These are phyloP conservation scores for Heliothis peltigera DNA, from an alignment of 2,888 invertebrate genomes.

Conservation along the genomic window DNA sequence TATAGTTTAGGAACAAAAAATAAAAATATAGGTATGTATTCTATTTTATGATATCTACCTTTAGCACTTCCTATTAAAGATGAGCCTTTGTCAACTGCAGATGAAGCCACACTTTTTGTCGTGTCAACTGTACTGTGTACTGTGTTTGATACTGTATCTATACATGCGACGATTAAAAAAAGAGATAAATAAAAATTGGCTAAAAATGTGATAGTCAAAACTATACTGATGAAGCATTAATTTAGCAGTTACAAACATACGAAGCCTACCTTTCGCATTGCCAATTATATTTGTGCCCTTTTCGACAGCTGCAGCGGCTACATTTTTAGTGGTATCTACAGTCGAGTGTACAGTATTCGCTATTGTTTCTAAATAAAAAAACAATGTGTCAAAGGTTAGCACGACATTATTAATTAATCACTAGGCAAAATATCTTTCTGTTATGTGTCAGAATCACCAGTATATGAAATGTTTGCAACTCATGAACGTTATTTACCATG, in stretches of 20 bases:
- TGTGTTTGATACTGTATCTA: constrained; percentile 70
- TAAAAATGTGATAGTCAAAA: background rate
- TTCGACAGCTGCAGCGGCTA: constrained; percentile 70
- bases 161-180: constrained; percentile 32
- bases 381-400: constrained; percentile 9
- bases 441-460: constrained; percentile 18
- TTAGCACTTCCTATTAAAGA: constrained; percentile 66
- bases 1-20: background rate
- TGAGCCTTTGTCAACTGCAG: constrained; percentile 68
- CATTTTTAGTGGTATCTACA: constrained; percentile 74
- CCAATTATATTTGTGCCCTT: constrained; percentile 71
- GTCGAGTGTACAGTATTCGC: constrained; percentile 68
- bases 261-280: constrained; percentile 68
- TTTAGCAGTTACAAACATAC: background rate
- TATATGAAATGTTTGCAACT: too few relatives aligned
- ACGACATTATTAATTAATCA: constrained; percentile 50
- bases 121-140: constrained; percentile 71
- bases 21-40: background rate
- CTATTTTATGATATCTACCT: constrained; percentile 50
- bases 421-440: constrained; percentile 23
- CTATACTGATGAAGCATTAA: background rate
- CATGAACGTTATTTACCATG: background rate
- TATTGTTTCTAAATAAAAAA: constrained; percentile 66
- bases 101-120: constrained; percentile 69
- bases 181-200: background rate